Evolutionary conservation across 2,113 vertebrate species (phyloP).

Genomic region (Daubentonia madagascariensis): DNA sequence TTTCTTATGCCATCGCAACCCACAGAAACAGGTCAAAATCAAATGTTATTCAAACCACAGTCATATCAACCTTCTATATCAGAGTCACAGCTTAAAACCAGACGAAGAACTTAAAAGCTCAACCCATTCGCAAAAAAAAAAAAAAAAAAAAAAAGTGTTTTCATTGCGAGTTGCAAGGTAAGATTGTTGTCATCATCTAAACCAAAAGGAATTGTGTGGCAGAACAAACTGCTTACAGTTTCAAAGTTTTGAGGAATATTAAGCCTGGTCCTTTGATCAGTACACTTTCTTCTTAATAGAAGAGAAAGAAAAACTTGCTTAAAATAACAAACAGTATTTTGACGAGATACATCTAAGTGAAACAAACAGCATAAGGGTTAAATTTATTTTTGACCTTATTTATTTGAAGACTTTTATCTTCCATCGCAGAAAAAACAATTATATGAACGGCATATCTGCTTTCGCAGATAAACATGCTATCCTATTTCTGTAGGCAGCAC

Average conservation of each 20-base stretch:
- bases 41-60: constrained; percentile 89
- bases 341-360: not conserved
- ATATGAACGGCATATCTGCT: constrained; percentile 68
- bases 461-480: constrained; percentile 57
- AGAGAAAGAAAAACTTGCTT: not conserved
- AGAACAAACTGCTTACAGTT: constrained; percentile 54
- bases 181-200: constrained; percentile 51
- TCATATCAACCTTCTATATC: constrained; percentile 85
- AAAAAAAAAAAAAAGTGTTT: constrained; percentile 36
- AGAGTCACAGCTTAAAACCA: constrained; percentile 86
- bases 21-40: constrained; percentile 89
- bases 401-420: constrained; percentile 60
- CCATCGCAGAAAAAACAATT: constrained; percentile 74
- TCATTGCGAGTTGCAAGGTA: constrained; percentile 60
- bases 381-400: constrained; percentile 36
- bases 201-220: constrained; percentile 46
- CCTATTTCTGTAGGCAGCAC: constrained; percentile 37
- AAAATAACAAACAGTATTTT: constrained; percentile 13
- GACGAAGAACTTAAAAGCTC: constrained; percentile 85
- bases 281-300: constrained; percentile 17
- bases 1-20: constrained; percentile 86
- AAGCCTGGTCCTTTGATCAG: not conserved
- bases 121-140: constrained; percentile 82
- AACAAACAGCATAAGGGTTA: not conserved
- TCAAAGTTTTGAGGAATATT: constrained; percentile 10